Evolutionary conservation across 2,797 vertebrate species (phyloP).

Genomic region (Knipowitschia caucasica): DNA sequence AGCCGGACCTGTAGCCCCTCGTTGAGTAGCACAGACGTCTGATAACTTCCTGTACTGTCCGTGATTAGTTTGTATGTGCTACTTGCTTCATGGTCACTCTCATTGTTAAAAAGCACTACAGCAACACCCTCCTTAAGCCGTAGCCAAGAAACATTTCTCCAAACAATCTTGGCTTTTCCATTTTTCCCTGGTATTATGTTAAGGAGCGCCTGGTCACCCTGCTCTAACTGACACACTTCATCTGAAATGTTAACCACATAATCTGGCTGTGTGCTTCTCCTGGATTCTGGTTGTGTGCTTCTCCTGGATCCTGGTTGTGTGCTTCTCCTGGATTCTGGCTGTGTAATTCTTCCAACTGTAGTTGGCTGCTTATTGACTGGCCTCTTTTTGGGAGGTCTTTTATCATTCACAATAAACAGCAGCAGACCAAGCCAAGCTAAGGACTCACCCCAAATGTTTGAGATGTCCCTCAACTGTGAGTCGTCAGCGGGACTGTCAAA

Average conservation of each 20-base stretch:
- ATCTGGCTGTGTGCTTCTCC: slow-evolving; percentile 13
- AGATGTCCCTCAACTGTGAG: slow-evolving; percentile 19
- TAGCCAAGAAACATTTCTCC: slow-evolving; percentile 20
- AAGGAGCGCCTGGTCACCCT: slow-evolving; percentile 12
- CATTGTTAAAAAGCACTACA: slow-evolving; percentile 33
- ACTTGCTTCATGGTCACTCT: not conserved
- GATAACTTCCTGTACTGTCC: slow-evolving; percentile 4
- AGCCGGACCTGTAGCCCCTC: slow-evolving; percentile 45
- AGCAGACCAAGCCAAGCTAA: slow-evolving; percentile 58
- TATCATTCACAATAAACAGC: slow-evolving; percentile 49
- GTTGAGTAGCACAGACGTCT: slow-evolving; percentile 44
- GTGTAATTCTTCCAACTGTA: slow-evolving; percentile 9
- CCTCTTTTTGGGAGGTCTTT: slow-evolving; percentile 26
- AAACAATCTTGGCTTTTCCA: slow-evolving; percentile 46
- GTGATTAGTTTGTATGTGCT: slow-evolving; percentile 4
- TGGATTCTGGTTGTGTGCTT: slow-evolving; percentile 9
- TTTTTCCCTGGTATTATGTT: slow-evolving; percentile 22
- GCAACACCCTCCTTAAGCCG: slow-evolving; percentile 19
- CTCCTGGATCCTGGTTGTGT: slow-evolving; percentile 7
- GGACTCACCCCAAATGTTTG: slow-evolving; percentile 19
- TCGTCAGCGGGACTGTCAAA: slow-evolving; percentile 24
- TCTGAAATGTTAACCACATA: slow-evolving; percentile 32
- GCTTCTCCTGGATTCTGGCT: slow-evolving; percentile 7
- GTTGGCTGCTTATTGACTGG: not conserved
- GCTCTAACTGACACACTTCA: not conserved